Percentiles rank a stretch among this genome's conserved stretches.
phyloP scores from a whole-genome alignment of 2,888 invertebrate species.

The Diloba caeruleocephala region DNA sequence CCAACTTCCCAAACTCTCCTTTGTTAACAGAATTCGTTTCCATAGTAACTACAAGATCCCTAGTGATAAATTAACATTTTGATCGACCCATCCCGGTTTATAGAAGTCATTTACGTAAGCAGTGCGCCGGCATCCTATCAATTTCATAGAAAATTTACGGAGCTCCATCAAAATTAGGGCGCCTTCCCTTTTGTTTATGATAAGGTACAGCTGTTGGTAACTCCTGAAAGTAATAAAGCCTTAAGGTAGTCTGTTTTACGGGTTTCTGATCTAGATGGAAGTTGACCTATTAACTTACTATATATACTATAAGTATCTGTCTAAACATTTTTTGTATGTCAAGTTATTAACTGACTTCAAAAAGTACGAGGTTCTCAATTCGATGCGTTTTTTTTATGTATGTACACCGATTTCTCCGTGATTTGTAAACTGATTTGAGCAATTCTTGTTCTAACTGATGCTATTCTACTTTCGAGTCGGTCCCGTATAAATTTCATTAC shows the following conservation, averaged over 20 bases:
- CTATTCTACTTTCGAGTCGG: too few species aligned
- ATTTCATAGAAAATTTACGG: conserved; percentile 59
- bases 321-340: conserved; percentile 27
- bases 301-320: conserved; percentile 37
- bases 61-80: conserved; percentile 63
- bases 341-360: too few species aligned
- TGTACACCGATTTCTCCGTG: too few species aligned
- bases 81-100: conserved; percentile 54
- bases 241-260: conserved; percentile 50
- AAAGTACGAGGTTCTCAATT: too few species aligned
- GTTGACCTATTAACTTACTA: too few species aligned
- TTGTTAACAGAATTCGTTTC: conserved; percentile 46
- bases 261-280: conserved; percentile 35
- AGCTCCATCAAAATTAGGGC: conserved; percentile 57
- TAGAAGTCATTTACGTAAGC: conserved; percentile 55
- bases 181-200: conserved; percentile 47
- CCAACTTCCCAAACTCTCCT: conserved; percentile 30
- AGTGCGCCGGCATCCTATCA: conserved; percentile 55
- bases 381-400: too few species aligned
- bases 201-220: conserved; percentile 52
- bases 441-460: too few species aligned
- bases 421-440: too few species aligned
- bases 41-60: conserved; percentile 53
- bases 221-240: conserved; percentile 46
- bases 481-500: too few species aligned